Percentiles rank a stretch among this genome's conserved stretches.
These are phyloP conservation scores for Escarpia spicata DNA, from an alignment of 2,888 invertebrate species.

Conservation along the genomic window DNA sequence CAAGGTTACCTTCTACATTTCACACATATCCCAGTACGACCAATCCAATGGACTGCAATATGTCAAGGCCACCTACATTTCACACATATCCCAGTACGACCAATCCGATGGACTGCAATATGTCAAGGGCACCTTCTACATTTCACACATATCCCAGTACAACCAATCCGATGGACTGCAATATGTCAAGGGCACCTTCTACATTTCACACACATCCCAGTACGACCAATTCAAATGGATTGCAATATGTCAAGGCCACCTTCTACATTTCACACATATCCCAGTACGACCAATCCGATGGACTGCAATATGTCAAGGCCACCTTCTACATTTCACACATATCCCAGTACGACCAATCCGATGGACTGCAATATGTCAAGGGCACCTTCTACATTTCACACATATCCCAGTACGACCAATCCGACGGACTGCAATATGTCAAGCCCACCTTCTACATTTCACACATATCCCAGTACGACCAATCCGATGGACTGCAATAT, in stretches of 20 bases:
- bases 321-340: slow-evolving; percentile 73
- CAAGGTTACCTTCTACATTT: slow-evolving; percentile 63
- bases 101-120: slow-evolving; percentile 74
- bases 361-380: slow-evolving; percentile 73
- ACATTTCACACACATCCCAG: slow-evolving; percentile 47
- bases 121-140: neutral
- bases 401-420: slow-evolving; percentile 75
- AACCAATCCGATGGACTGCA: slow-evolving; percentile 74
- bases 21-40: slow-evolving; percentile 77
- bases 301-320: slow-evolving; percentile 70
- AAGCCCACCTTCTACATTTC: slow-evolving; percentile 64
- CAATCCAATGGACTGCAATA: slow-evolving; percentile 74
- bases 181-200: slow-evolving; percentile 36
- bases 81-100: slow-evolving; percentile 77
- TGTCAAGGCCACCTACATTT: slow-evolving; percentile 64
- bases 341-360: slow-evolving; percentile 72
- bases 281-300: slow-evolving; percentile 70
- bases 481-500: slow-evolving; percentile 74
- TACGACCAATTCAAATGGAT: slow-evolving; percentile 74
- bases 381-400: slow-evolving; percentile 69
- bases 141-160: slow-evolving; percentile 79
- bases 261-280: slow-evolving; percentile 77
- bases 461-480: slow-evolving; percentile 77
- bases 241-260: slow-evolving; percentile 55
- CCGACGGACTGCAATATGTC: slow-evolving; percentile 73